These are phyloP conservation scores for Phania funesta DNA, from an alignment of 2,888 invertebrate species.

Conservation along the genomic window DNA sequence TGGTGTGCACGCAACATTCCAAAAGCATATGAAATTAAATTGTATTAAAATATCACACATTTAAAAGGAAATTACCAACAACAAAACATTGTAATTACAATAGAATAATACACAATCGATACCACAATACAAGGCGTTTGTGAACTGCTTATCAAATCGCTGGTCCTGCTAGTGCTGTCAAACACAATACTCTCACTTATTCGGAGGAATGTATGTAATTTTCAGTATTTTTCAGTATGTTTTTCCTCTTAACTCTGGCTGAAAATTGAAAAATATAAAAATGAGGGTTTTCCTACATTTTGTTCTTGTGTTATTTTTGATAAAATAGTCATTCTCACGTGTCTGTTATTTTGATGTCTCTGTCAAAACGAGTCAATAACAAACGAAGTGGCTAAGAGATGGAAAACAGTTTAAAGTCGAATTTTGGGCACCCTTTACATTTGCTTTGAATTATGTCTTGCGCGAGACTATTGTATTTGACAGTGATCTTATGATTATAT, in stretches of 20 bases:
- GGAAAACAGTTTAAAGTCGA: conserved; percentile 2
- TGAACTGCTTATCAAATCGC: no score
- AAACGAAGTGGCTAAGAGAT: conserved; percentile 12
- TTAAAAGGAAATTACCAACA: background rate
- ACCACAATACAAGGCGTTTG: no score
- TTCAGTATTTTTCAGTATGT: background rate
- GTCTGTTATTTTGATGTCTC: conserved; percentile 17
- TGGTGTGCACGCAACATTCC: no score
- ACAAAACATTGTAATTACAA: conserved; percentile 7
- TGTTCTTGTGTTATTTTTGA: background rate
- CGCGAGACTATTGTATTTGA: no score
- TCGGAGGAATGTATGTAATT: background rate
- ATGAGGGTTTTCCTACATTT: background rate
- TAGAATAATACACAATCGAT: no score
- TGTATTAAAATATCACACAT: no score
- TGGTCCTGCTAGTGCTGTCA: background rate
- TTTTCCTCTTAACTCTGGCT: background rate
- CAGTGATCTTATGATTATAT: no score
- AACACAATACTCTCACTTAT: background rate
- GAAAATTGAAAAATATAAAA: background rate
- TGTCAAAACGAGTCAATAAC: conserved; percentile 32
- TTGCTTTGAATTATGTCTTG: no score
- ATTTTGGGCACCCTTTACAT: background rate
- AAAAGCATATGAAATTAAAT: no score
- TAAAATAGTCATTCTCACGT: conserved; percentile 33